A percentile compares a stretch with the other conserved stretches of the same genome.
Evolutionary conservation across 2,888 invertebrate species (phyloP).

Genomic region (Buathra laborator): DNA sequence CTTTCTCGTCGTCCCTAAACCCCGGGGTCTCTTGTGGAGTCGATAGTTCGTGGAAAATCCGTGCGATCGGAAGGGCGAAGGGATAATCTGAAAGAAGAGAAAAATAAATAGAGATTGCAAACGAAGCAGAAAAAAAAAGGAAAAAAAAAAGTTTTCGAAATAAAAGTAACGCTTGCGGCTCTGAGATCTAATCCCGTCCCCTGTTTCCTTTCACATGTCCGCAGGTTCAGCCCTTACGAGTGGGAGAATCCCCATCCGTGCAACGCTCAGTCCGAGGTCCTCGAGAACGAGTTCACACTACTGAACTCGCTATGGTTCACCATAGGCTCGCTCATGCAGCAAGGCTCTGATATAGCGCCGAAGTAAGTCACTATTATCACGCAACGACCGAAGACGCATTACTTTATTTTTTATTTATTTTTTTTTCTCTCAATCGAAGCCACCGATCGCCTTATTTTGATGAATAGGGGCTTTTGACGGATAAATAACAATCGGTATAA

Average conservation of each 20-base stretch:
- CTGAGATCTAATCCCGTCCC: slow-evolving; percentile 79
- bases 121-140: background rate
- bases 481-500: background rate
- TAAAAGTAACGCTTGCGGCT: slow-evolving; percentile 59
- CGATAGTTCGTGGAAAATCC: slow-evolving; percentile 21
- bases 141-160: background rate
- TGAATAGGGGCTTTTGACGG: background rate
- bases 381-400: slow-evolving; percentile 20
- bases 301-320: slow-evolving; percentile 98
- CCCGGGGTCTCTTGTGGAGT: slow-evolving; percentile 58
- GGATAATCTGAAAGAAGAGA: background rate
- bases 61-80: background rate
- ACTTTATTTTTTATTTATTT: background rate
- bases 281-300: slow-evolving; percentile 96
- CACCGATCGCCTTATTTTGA: background rate
- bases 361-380: slow-evolving; percentile 88
- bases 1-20: slow-evolving; percentile 46
- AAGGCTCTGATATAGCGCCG: slow-evolving; percentile 96
- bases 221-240: slow-evolving; percentile 96
- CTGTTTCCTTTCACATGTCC: slow-evolving; percentile 84
- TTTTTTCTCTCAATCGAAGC: background rate
- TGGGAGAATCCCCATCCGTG: slow-evolving; percentile 96
- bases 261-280: slow-evolving; percentile 93
- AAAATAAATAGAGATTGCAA: background rate
- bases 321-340: slow-evolving; percentile 96